Evolutionary conservation across 2,888 invertebrate genomes (phyloP).

Genomic region (Arrhopalites spinosus): DNA sequence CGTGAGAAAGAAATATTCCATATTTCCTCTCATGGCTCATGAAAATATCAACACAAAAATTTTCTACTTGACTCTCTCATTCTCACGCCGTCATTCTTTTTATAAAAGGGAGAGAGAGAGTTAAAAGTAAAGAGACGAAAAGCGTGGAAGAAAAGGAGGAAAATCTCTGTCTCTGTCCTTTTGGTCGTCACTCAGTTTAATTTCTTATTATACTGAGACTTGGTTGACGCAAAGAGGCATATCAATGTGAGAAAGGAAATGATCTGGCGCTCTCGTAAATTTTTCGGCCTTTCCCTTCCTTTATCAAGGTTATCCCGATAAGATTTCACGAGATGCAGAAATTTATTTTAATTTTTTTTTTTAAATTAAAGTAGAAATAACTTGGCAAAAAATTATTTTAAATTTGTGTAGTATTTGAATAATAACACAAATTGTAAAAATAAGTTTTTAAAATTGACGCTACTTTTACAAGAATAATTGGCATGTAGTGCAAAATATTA

Average conservation of each 20-base stretch:
- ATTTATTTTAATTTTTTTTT: too few species aligned
- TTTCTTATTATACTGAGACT: background rate
- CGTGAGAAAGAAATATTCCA: conserved; percentile 32
- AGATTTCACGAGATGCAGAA: conserved; percentile 18
- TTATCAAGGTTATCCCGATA: conserved; percentile 38
- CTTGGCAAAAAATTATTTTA: too few species aligned
- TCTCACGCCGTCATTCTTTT: conserved; percentile 20
- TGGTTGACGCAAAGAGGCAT: conserved; percentile 20
- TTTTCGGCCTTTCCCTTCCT: conserved; percentile 27
- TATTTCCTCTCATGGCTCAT: conserved; percentile 35
- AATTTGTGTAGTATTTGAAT: too few species aligned
- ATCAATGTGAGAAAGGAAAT: conserved; percentile 56
- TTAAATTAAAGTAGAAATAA: too few species aligned
- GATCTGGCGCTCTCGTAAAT: conserved; percentile 39
- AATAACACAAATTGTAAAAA: too few species aligned
- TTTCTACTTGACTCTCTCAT: conserved; percentile 30
- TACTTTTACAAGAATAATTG: too few species aligned
- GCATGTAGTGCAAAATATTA: background rate
- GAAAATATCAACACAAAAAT: conserved; percentile 29
- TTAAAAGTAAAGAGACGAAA: background rate
- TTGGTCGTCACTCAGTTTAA: background rate
- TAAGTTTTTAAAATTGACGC: too few species aligned
- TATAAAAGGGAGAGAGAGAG: background rate
- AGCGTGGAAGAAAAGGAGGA: background rate
- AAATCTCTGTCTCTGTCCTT: background rate